Conservation (phyloP, 2,113 vertebrate species). For the Ciconia stormi region DNA sequence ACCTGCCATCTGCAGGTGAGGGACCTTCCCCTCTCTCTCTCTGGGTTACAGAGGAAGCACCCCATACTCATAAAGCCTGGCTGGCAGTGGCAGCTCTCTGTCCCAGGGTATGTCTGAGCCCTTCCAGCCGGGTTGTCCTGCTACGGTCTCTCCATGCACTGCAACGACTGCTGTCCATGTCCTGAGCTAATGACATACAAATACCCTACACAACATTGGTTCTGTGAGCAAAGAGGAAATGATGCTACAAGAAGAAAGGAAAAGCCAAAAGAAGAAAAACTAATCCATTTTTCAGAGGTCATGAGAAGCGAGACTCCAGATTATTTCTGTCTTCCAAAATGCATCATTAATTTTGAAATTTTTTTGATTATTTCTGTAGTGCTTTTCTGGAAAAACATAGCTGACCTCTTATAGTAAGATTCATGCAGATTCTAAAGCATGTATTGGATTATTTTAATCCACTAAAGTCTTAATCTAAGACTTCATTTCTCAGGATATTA, state of each 20-base stretch:
- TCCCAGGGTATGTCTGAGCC: not conserved
- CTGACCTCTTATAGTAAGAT: not conserved
- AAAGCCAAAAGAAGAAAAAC: not conserved
- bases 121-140: not conserved
- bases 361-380: not conserved
- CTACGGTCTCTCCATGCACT: not conserved
- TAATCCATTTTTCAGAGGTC: not conserved
- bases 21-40: not conserved
- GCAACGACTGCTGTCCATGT: accelerated
- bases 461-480: not conserved
- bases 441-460: not conserved
- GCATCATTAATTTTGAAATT: not conserved
- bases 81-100: not conserved
- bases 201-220: accelerated
- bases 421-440: not conserved
- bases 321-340: not conserved
- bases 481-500: not conserved
- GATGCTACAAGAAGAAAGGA: not conserved
- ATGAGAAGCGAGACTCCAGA: not conserved
- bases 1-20: not conserved
- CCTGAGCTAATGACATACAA: not conserved
- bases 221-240: not conserved
- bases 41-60: not conserved
- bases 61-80: not conserved
- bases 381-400: not conserved